These are phyloP conservation scores for Melanogrammus aeglefinus DNA, from an alignment of 2,797 vertebrate genomes.

Conservation along the genomic window DNA sequence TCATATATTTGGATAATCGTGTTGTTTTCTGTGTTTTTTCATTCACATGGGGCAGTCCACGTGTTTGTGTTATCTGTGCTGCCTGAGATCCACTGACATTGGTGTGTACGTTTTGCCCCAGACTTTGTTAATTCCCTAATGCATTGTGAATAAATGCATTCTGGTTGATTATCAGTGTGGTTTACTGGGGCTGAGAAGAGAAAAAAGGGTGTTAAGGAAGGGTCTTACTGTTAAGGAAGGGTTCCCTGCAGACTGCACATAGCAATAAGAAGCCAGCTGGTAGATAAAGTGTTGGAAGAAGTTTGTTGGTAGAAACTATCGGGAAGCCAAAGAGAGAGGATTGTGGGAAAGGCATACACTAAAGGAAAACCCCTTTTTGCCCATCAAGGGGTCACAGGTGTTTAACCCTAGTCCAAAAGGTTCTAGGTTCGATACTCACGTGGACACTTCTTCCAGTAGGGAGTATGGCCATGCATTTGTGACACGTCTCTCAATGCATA, in stretches of 20 bases:
- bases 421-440: not conserved
- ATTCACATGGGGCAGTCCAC: not conserved
- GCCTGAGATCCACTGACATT: not conserved
- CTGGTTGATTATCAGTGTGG: not conserved
- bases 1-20: not conserved
- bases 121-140: not conserved
- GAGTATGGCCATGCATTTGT: not conserved
- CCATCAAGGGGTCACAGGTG: not conserved
- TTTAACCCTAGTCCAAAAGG: not conserved
- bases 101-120: not conserved
- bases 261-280: not conserved
- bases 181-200: not conserved
- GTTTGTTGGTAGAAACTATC: not conserved
- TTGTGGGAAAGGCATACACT: no score
- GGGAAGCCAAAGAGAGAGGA: not conserved
- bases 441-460: no score
- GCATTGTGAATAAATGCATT: not conserved
- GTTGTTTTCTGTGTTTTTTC: not conserved
- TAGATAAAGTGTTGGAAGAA: not conserved
- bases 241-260: not conserved
- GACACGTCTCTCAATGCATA: not conserved
- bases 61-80: not conserved
- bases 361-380: no score
- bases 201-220: not conserved
- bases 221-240: not conserved